Conservation (phyloP, 2,888 invertebrate genomes). For the Synanthedon vespiformis region DNA sequence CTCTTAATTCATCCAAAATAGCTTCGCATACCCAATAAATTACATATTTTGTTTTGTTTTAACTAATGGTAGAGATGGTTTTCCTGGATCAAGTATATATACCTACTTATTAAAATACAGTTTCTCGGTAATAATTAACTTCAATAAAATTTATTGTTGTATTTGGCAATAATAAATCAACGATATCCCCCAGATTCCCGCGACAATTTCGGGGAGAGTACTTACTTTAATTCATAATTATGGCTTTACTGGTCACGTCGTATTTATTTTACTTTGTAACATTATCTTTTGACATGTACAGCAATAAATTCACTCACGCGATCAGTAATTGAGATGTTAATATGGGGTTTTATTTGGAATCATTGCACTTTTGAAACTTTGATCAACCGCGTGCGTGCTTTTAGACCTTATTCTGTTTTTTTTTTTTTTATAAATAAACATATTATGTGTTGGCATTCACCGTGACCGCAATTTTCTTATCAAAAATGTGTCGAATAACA, state of each 20-base stretch:
- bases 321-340: constrained; percentile 48
- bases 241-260: constrained; percentile 38
- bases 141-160: constrained; percentile 1
- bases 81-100: too few species aligned
- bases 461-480: not conserved
- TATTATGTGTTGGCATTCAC: too few species aligned
- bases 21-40: too few species aligned
- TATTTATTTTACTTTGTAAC: constrained; percentile 53
- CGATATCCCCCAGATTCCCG: constrained; percentile 29
- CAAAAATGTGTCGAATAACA: not conserved
- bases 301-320: constrained; percentile 43
- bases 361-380: not conserved
- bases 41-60: too few species aligned
- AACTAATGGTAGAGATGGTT: too few species aligned
- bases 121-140: constrained; percentile 1
- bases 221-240: constrained; percentile 62
- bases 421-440: too few species aligned
- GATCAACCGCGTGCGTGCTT: not conserved
- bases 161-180: constrained; percentile 36
- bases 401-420: too few species aligned
- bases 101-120: too few species aligned
- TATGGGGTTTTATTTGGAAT: constrained; percentile 3
- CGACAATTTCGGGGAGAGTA: constrained; percentile 50
- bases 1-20: too few species aligned
- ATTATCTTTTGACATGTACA: constrained; percentile 28